Conservation (phyloP, 2,888 invertebrate species). For the Ichneumon xanthorius region DNA sequence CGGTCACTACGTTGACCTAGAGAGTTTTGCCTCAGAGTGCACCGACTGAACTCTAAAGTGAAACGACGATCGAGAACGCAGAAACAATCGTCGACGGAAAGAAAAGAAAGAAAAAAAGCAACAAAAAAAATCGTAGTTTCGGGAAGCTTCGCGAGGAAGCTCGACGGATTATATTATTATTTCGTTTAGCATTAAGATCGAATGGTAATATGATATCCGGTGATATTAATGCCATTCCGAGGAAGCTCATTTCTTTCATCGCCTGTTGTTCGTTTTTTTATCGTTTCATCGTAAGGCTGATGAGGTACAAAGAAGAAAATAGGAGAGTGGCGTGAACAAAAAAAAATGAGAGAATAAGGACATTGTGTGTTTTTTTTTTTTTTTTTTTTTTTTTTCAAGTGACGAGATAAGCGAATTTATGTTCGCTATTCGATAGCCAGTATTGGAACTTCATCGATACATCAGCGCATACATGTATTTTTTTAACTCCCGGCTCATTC, state of each 20-base stretch:
- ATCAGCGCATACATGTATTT: slow-evolving; percentile 27
- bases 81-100: slow-evolving; percentile 1
- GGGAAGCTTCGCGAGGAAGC: not conserved
- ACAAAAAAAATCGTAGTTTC: slow-evolving; percentile 4
- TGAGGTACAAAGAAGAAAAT: slow-evolving; percentile 63
- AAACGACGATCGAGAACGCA: not conserved
- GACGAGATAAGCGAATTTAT: slow-evolving; percentile 31
- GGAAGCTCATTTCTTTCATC: slow-evolving; percentile 66
- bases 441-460: slow-evolving; percentile 46
- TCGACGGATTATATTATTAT: slow-evolving; percentile 43
- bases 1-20: slow-evolving; percentile 89
- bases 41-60: slow-evolving; percentile 83
- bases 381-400: slow-evolving; percentile 19
- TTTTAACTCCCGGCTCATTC: slow-evolving; percentile 18
- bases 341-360: slow-evolving; percentile 44
- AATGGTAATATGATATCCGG: slow-evolving; percentile 60
- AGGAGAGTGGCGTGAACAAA: slow-evolving; percentile 34
- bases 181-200: slow-evolving; percentile 63
- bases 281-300: slow-evolving; percentile 55
- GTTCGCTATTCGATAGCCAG: slow-evolving; percentile 50
- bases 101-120: slow-evolving; percentile 2
- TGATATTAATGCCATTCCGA: slow-evolving; percentile 72
- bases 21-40: slow-evolving; percentile 89
- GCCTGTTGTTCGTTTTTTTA: slow-evolving; percentile 59
- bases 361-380: slow-evolving; percentile 30